A percentile compares a stretch with the other conserved stretches of the same genome.
Conservation (phyloP, 2,113 vertebrate genomes). For the Isurus oxyrinchus region DNA sequence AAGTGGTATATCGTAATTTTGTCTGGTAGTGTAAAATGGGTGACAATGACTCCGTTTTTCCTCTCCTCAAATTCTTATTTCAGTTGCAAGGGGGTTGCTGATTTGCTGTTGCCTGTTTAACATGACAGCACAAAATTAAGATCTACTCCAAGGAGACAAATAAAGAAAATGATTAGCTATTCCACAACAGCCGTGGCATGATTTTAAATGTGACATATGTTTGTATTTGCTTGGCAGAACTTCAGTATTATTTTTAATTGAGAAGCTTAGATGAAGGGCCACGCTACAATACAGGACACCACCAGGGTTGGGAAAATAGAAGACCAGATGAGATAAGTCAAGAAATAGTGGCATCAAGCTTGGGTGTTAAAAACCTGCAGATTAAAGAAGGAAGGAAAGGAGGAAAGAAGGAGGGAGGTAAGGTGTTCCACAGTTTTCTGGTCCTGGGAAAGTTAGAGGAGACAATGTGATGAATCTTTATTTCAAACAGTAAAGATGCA, state of each 20-base stretch:
- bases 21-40: background rate
- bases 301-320: background rate
- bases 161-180: background rate
- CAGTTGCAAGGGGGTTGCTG: background rate
- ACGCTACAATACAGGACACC: background rate
- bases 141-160: background rate
- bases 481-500: background rate
- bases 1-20: background rate
- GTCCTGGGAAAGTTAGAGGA: background rate
- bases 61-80: background rate
- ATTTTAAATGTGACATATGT: background rate
- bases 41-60: background rate
- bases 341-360: background rate
- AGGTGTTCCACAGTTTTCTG: background rate
- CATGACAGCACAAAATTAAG: background rate
- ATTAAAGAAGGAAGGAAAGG: background rate
- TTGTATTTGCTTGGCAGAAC: background rate
- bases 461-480: background rate
- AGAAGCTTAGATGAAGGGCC: background rate
- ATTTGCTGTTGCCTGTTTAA: background rate
- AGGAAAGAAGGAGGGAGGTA: background rate
- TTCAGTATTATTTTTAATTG: background rate
- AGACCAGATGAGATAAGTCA: background rate
- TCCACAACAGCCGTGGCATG: background rate
- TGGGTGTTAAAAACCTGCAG: background rate